Conservation (phyloP, 2,888 invertebrate genomes). For the Drosophila lacicola region DNA sequence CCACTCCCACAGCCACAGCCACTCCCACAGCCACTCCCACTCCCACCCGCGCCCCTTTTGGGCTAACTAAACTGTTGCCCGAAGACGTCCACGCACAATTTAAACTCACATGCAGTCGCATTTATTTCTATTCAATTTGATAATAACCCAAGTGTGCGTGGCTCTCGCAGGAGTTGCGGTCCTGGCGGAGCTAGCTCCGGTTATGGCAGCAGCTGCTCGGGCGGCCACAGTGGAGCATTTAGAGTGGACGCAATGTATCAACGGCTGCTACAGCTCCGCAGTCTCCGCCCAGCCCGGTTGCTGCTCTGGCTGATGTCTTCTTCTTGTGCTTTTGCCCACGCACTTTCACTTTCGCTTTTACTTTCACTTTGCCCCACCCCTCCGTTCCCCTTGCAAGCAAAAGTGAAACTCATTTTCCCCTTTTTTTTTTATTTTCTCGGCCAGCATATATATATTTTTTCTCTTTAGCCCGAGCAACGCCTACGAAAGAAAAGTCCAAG, state of each 20-base stretch:
- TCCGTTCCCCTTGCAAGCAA: conserved; percentile 21
- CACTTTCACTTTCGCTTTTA: conserved; percentile 52
- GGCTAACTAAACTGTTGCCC: neutral
- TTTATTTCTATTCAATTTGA: conserved; percentile 80
- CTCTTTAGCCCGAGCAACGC: conserved; percentile 51
- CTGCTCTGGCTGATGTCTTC: conserved; percentile 44
- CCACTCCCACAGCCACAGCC: neutral
- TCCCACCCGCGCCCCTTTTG: neutral
- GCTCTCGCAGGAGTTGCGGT: conserved; percentile 52
- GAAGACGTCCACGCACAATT: conserved; percentile 44
- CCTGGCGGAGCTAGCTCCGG: conserved; percentile 29
- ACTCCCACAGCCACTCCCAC: neutral
- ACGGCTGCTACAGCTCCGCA: conserved; percentile 52
- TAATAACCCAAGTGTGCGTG: conserved; percentile 68
- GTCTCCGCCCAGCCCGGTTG: neutral
- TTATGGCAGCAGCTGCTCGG: conserved; percentile 63
- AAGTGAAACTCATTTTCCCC: conserved; percentile 79
- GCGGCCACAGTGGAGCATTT: conserved; percentile 75
- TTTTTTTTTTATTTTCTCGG: conserved; percentile 30
- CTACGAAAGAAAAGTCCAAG: conserved; percentile 30
- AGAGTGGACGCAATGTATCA: conserved; percentile 80
- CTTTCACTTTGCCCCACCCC: conserved; percentile 35
- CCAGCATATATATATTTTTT: conserved; percentile 36
- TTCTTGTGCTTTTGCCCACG: conserved; percentile 22
- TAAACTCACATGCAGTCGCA: conserved; percentile 74